These are phyloP conservation scores for Rhizoglyphus robini DNA, from an alignment of 1,140 invertebrate species.

Conservation along the genomic window DNA sequence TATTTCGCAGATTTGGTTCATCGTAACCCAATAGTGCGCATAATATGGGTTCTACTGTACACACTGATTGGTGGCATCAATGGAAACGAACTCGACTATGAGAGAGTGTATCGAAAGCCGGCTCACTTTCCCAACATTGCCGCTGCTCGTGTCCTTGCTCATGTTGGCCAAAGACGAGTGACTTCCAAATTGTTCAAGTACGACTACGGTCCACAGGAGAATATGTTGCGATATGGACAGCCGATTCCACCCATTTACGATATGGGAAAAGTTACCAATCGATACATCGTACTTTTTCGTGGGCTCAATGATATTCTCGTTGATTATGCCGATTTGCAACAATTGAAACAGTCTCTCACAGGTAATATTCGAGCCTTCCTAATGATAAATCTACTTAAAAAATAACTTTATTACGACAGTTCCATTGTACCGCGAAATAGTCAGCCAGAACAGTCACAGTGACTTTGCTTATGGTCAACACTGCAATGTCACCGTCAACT, in stretches of 20 bases:
- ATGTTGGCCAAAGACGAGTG: not conserved
- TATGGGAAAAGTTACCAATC: not conserved
- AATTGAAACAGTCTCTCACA: not conserved
- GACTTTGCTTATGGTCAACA: no score
- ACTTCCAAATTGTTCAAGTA: not conserved
- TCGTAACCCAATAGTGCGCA: not conserved
- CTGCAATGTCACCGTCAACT: no score
- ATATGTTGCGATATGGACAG: no score
- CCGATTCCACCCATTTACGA: not conserved
- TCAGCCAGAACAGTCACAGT: no score
- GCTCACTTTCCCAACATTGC: not conserved
- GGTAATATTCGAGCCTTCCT: no score
- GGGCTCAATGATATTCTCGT: not conserved
- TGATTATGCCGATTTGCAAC: not conserved
- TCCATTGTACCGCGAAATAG: no score
- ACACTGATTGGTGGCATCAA: not conserved
- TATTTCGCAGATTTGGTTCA: not conserved
- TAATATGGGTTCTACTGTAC: not conserved
- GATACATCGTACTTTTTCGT: not conserved
- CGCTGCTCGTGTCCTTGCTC: not conserved
- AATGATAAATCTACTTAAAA: no score
- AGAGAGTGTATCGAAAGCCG: not conserved
- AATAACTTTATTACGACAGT: no score
- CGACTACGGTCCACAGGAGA: slow-evolving; percentile 1
- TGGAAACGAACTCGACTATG: not conserved